These are phyloP conservation scores for Zootoca vivipara DNA, from an alignment of 2,113 vertebrate species.

Conservation along the genomic window DNA sequence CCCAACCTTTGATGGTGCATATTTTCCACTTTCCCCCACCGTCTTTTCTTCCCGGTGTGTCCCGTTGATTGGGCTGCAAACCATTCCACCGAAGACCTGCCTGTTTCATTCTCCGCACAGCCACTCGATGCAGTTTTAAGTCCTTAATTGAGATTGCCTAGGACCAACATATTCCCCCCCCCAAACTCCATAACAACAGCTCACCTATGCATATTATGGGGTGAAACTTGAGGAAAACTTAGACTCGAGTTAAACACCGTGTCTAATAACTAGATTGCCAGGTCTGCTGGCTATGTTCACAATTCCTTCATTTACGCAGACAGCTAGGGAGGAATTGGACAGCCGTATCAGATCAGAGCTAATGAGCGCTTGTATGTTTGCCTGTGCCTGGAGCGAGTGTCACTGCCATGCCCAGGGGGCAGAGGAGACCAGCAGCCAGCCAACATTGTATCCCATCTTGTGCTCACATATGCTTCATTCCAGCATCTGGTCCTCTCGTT, in stretches of 20 bases:
- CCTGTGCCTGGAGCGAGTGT: constrained; percentile 25
- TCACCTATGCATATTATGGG: not conserved
- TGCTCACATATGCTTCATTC: constrained; percentile 30
- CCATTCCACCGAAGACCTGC: not conserved
- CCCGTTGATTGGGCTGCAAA: not conserved
- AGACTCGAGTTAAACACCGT: not conserved
- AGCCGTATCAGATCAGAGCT: constrained; percentile 20
- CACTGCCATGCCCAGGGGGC: constrained; percentile 32
- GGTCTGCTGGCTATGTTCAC: not conserved
- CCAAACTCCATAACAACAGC: not conserved
- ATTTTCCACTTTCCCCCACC: not conserved
- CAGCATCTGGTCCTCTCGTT: constrained; percentile 37
- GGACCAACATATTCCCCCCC: not conserved
- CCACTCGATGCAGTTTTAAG: not conserved
- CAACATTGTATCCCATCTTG: constrained; percentile 38
- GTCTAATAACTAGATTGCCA: not conserved
- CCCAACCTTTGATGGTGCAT: not conserved
- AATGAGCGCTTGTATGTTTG: constrained; percentile 39
- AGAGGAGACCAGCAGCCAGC: constrained; percentile 14
- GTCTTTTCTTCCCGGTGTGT: not conserved
- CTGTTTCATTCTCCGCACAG: not conserved
- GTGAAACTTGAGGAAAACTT: not conserved
- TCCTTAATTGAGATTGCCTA: not conserved
- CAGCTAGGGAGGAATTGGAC: constrained; percentile 7
- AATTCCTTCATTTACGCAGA: not conserved